These are phyloP conservation scores for Stegana nigrithorax DNA, from an alignment of 2,888 invertebrate genomes.

Conservation along the genomic window DNA sequence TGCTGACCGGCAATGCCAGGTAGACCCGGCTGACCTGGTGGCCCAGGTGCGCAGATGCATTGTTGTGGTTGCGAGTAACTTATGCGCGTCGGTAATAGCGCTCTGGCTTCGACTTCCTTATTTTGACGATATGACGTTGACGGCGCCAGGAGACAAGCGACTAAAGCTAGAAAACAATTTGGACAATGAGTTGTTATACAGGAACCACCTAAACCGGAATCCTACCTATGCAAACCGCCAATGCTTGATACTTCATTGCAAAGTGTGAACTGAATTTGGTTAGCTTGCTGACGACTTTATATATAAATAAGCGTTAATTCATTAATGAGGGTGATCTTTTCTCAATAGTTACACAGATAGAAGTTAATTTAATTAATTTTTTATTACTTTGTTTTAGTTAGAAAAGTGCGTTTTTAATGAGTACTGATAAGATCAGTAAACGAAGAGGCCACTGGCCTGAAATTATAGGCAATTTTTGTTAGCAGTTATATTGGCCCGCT, in stretches of 20 bases:
- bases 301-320: no score
- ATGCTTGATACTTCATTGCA: not conserved
- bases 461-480: no score
- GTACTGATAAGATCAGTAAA: no score
- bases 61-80: slow-evolving; percentile 21
- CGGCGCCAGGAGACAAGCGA: not conserved
- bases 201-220: not conserved
- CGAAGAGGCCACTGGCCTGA: no score
- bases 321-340: no score
- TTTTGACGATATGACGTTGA: not conserved
- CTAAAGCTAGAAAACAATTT: not conserved
- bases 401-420: no score
- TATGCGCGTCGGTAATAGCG: slow-evolving; percentile 15
- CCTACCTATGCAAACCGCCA: not conserved
- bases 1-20: slow-evolving; percentile 25
- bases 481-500: no score
- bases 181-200: not conserved
- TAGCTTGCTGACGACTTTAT: no score
- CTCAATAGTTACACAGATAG: no score
- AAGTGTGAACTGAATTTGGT: not conserved
- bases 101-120: not conserved
- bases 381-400: no score
- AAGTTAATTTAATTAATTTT: no score
- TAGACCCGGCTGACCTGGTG: slow-evolving; percentile 33
- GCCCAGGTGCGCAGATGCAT: slow-evolving; percentile 36